These are phyloP conservation scores for Cyclura pinguis DNA, from an alignment of 2,797 vertebrate species.

Conservation along the genomic window DNA sequence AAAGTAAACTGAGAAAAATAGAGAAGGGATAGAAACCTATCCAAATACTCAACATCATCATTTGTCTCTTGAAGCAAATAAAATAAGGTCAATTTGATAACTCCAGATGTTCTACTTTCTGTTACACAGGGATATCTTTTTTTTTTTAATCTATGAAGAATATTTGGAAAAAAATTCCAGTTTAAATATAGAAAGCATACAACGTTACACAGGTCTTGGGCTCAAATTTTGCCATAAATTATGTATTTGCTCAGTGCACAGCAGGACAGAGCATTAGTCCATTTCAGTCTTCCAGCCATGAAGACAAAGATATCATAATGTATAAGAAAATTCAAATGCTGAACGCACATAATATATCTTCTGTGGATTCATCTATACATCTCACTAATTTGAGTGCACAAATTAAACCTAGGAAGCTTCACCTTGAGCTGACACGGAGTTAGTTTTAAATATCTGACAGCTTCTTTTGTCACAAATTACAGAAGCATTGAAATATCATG, in stretches of 20 bases:
- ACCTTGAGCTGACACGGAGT: neutral
- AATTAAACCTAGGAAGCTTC: neutral
- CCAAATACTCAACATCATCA: accelerated
- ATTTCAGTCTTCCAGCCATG: neutral
- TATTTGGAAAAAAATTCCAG: neutral
- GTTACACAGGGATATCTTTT: neutral
- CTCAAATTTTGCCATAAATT: neutral
- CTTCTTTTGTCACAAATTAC: conserved; percentile 13
- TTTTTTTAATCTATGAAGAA: neutral
- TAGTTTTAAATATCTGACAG: neutral
- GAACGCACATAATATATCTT: conserved; percentile 4
- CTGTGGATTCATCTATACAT: conserved; percentile 31
- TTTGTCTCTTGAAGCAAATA: conserved; percentile 34
- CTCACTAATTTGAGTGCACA: neutral
- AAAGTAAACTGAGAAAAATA: conserved; percentile 26
- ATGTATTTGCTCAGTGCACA: neutral
- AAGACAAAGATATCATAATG: neutral
- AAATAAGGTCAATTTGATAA: neutral
- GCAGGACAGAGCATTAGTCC: neutral
- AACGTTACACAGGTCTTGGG: neutral
- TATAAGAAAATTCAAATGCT: conserved; percentile 23
- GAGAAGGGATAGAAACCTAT: neutral
- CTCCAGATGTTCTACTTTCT: conserved; percentile 19
- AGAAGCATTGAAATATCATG: conserved; percentile 36
- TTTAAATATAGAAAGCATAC: conserved; percentile 15